Conservation (phyloP, 2,113 vertebrate species). For the Prochilodus magdalenae region DNA sequence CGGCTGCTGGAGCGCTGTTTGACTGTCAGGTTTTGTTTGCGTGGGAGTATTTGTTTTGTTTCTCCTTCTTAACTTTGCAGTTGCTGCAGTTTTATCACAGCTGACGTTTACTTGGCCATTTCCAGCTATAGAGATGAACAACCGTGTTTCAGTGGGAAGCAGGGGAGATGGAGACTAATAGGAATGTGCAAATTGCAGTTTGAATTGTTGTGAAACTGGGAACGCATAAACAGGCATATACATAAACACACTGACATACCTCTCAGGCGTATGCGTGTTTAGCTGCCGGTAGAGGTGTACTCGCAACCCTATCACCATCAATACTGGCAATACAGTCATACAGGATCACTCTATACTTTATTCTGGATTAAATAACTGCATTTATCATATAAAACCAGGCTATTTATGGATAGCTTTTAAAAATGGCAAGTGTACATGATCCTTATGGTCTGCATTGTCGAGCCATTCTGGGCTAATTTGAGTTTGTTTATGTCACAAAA, state of each 20-base stretch:
- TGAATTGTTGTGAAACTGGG: not conserved
- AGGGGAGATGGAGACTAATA: not conserved
- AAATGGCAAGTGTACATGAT: no score
- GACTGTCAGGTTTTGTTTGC: not conserved
- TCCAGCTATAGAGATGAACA: not conserved
- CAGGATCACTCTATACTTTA: no score
- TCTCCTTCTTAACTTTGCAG: constrained; percentile 30
- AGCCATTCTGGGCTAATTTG: no score
- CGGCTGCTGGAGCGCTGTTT: not conserved
- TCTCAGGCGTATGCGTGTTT: no score
- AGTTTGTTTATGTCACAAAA: no score
- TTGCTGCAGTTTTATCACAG: constrained; percentile 3
- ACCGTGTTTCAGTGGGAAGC: not conserved
- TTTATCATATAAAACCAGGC: no score
- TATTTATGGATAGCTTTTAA: no score
- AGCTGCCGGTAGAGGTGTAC: no score
- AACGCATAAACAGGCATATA: not conserved
- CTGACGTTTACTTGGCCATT: not conserved
- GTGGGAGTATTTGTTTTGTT: constrained; percentile 9
- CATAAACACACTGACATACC: not conserved
- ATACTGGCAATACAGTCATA: no score
- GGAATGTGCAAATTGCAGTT: not conserved
- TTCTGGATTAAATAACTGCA: no score
- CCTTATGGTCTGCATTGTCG: no score
- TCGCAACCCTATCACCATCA: no score